phyloP scores from a whole-genome alignment of 2,888 invertebrate genomes.

The Pollenia amentaria region DNA sequence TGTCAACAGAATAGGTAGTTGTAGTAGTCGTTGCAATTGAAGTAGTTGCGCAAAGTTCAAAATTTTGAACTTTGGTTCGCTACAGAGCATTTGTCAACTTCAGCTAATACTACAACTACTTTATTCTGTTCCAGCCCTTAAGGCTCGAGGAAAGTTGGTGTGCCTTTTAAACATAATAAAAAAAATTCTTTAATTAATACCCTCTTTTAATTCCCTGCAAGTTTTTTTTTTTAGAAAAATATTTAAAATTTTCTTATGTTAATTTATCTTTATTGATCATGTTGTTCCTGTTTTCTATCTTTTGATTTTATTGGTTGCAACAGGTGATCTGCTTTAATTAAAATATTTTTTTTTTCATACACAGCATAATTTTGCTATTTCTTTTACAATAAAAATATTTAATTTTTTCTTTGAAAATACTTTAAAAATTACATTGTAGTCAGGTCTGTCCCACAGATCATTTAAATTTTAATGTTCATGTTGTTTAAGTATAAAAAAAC shows the following conservation, averaged over 20 bases:
- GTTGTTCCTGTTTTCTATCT: slow-evolving; percentile 41
- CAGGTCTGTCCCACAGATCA: background rate
- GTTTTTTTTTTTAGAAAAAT: background rate
- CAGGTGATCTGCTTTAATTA: slow-evolving; percentile 59
- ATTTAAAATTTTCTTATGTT: slow-evolving; percentile 35
- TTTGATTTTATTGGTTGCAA: slow-evolving; percentile 44
- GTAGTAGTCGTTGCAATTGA: too few species aligned
- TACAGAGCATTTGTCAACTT: too few species aligned
- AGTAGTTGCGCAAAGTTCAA: too few species aligned
- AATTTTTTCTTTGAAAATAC: slow-evolving; percentile 39
- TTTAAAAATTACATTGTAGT: slow-evolving; percentile 12
- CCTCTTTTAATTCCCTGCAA: slow-evolving; percentile 2
- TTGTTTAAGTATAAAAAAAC: slow-evolving; percentile 48
- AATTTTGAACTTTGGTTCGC: too few species aligned
- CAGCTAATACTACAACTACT: too few species aligned
- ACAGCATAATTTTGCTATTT: background rate
- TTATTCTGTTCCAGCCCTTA: too few species aligned
- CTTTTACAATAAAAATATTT: slow-evolving; percentile 22
- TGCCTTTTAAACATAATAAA: background rate
- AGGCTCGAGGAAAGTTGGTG: too few species aligned
- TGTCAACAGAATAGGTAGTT: too few species aligned
- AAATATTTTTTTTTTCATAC: slow-evolving; percentile 35
- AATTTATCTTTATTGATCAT: slow-evolving; percentile 17
- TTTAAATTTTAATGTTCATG: slow-evolving; percentile 31
- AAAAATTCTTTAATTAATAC: background rate